phyloP scores from a whole-genome alignment of 2,113 vertebrate species.

The Atrichornis clamosus region DNA sequence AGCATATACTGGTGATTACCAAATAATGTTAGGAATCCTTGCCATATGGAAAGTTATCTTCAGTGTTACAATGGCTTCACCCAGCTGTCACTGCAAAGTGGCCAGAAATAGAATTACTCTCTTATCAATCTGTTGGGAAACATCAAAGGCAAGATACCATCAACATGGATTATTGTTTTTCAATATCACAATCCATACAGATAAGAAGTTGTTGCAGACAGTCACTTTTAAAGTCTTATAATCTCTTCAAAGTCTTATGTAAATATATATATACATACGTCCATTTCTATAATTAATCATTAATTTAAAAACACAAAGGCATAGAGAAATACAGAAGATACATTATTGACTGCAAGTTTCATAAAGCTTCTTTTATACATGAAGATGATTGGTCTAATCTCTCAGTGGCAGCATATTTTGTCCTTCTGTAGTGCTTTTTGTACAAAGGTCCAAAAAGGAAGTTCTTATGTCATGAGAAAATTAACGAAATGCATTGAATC shows the following conservation, averaged over 20 bases:
- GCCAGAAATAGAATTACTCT: conserved; percentile 18
- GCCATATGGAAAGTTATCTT: conserved; percentile 47
- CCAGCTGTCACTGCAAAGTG: conserved; percentile 35
- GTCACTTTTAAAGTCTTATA: not conserved
- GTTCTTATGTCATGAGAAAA: not conserved
- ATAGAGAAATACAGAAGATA: not conserved
- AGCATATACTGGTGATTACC: not conserved
- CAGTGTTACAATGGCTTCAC: conserved; percentile 25
- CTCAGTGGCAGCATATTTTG: not conserved
- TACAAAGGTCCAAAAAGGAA: not conserved
- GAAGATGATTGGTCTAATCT: not conserved
- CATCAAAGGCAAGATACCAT: conserved; percentile 16
- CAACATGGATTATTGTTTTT: not conserved
- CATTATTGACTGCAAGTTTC: not conserved
- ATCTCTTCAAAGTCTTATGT: not conserved
- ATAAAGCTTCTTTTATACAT: not conserved
- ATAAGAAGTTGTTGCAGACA: not conserved
- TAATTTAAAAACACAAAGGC: not conserved
- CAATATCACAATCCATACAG: not conserved
- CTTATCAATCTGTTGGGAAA: conserved; percentile 26
- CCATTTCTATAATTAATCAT: not conserved
- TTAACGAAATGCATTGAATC: not conserved
- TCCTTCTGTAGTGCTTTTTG: not conserved
- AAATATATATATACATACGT: not conserved
- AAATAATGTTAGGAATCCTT: conserved; percentile 44